A percentile compares a stretch with the other conserved stretches of the same genome.
These are phyloP conservation scores for Pseudochirops cupreus DNA, from an alignment of 2,797 vertebrate species.

Conservation along the genomic window DNA sequence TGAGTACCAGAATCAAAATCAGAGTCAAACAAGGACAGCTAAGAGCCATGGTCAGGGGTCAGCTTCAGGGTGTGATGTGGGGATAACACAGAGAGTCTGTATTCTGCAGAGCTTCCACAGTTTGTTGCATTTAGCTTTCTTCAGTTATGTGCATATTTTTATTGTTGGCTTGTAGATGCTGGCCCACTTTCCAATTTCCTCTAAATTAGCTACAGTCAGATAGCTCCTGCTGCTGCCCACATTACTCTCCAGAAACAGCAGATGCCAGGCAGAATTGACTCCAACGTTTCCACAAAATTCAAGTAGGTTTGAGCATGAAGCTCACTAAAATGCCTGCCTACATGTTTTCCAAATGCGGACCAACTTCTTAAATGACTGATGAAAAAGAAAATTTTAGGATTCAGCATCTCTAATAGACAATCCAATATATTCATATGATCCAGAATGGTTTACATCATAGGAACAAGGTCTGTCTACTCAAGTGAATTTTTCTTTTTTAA, in stretches of 20 bases:
- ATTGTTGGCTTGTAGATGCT: neutral
- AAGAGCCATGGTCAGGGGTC: neutral
- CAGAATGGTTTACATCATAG: neutral
- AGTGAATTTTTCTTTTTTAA: neutral
- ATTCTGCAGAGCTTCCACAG: neutral
- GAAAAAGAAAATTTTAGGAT: neutral
- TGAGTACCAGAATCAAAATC: neutral
- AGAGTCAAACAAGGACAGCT: neutral
- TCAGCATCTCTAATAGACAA: neutral
- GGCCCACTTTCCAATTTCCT: slow-evolving; percentile 6
- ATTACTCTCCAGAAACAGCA: slow-evolving; percentile 9
- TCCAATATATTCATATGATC: neutral
- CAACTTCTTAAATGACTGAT: neutral
- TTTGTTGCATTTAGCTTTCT: neutral
- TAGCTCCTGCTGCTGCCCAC: slow-evolving; percentile 8
- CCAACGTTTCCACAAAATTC: neutral
- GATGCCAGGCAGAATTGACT: neutral
- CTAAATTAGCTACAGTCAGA: neutral
- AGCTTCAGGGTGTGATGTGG: neutral
- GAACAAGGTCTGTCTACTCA: neutral
- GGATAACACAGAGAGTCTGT: neutral
- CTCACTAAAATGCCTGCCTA: neutral
- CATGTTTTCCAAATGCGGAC: neutral
- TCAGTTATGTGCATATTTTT: slow-evolving; percentile 6
- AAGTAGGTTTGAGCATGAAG: neutral